phyloP scores from a whole-genome alignment of 2,888 invertebrate species.

The Melanostoma mellinum region DNA sequence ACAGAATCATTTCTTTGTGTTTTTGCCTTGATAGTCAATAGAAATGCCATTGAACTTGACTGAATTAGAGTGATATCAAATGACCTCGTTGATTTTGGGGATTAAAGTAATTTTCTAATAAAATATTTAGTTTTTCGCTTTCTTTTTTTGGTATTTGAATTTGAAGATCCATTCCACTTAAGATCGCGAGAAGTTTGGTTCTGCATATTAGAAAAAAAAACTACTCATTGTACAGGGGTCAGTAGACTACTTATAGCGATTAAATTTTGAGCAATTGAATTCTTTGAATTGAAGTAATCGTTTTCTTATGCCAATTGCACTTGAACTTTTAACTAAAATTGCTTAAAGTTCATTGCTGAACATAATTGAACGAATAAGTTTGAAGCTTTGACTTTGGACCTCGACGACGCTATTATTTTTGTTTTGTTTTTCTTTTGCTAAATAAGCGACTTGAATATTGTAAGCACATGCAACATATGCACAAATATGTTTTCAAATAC shows the following conservation, averaged over 20 bases:
- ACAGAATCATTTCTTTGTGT: constrained; percentile 17
- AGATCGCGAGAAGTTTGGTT: constrained; percentile 3
- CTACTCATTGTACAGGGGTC: constrained; percentile 48
- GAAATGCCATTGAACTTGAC: constrained; percentile 71
- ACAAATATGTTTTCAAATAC: too few relatives aligned
- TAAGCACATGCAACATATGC: not conserved
- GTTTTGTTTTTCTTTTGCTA: not conserved
- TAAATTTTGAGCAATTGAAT: constrained; percentile 59
- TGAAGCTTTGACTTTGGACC: too few relatives aligned
- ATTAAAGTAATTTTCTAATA: constrained; percentile 66
- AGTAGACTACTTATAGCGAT: constrained; percentile 50
- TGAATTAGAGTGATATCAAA: constrained; percentile 48
- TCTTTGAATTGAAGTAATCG: constrained; percentile 46
- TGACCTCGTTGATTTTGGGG: constrained; percentile 47
- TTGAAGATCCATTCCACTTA: constrained; percentile 36
- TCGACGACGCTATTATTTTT: constrained; percentile 1
- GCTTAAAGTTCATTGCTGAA: constrained; percentile 60
- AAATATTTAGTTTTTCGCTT: constrained; percentile 12
- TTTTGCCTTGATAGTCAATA: constrained; percentile 64
- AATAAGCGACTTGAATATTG: not conserved
- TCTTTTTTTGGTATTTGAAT: constrained; percentile 6
- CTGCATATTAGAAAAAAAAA: constrained; percentile 6
- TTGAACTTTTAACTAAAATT: constrained; percentile 59
- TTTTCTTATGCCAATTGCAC: constrained; percentile 52
- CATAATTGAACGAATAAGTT: constrained; percentile 18